Evolutionary conservation across 2,888 invertebrate species (phyloP), one percentile per base, ranked within the genome.

Genomic region (Drosophila picticornis): DNA sequence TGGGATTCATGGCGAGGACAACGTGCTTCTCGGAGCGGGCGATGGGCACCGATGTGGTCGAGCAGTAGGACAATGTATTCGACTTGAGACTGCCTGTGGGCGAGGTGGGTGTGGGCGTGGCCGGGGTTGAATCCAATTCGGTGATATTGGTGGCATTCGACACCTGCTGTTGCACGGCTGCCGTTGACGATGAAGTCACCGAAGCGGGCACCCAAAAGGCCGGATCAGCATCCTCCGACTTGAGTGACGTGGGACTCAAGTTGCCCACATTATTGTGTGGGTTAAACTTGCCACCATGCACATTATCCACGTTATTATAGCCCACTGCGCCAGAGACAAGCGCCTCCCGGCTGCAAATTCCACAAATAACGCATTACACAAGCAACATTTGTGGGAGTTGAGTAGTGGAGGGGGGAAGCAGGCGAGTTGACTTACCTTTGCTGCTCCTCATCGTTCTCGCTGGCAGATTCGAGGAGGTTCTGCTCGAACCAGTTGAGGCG

Each of bases 401-500:
- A 11, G 11, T 32, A 4, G 4, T 32, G 11, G 32, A 0, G 11
- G 11, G 32, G 11, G 4, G 1, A 11, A 13, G 11, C 32, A 32
- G 32, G 10, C 2, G 10, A 34, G 0, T 1, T 19, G 1, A 11
- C 51, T 53, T 53, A 93, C 94, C 94, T 93, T 68, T 94, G 93
- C 27, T 91, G 93, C 36, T 93, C 89, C 53, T 93, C 93, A 56
- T 92, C 93, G 73, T 91, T 92, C 73, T 94, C 94, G 40, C 82
- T 91, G 27, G 94, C 94, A 0, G 94, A 93, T 78, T 95, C 95
- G 34, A 95, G 89, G 9, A 95, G 91, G 74, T 94, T 94, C 76
- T 94, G 94, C 90, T 95, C 95, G 81, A 95, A 95, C 95, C 95
- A 95, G 90, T 95, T 95, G 46, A 95, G 93, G 40, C 94, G 93